Evolutionary conservation across 2,888 invertebrate species (phyloP), one percentile per base, ranked within the genome.

Genomic region (Eucera pruinosa): DNA sequence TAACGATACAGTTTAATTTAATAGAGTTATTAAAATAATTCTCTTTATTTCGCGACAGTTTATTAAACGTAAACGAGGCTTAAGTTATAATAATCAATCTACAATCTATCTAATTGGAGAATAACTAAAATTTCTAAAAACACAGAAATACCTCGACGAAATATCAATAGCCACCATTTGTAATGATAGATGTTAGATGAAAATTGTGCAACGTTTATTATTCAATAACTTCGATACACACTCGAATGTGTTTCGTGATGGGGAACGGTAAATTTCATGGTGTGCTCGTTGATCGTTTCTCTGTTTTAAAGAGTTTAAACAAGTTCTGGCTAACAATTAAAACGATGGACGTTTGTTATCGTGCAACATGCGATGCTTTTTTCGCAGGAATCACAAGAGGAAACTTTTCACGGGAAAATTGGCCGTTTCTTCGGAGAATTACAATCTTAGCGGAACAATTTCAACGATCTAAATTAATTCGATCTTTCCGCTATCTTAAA

Each of bases 321-420:
- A 58, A 48, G 48, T 36, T 58, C 39, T 15, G 48, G 20, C 58
- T 15, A 39, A 30, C 48, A 48, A 48, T 48, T 58, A 30, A 41
- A 23, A 39, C 36, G 36, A 60, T 62, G 64, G 27, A 70, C 18
- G 45, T 65, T 43, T 70, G 70, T 70, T 55, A 66, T 47, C 66
- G 36, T 36, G 9, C 13, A 27, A 30, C 66, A 57, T 55, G 66
- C 66, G 47, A 66, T 33, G 45, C 36, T 61, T 25, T n/a, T n/a
- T 20, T 13, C 33, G 20, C n/a, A n/a, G n/a, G 20, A 11, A 27
- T 18, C 25, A 23, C 52, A 2, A 2, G 20, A 30, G 7, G 18
- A 13, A 55, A 66, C 45, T 36, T 64, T 54, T 20, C 27, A 5
- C 55, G 9, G 13, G 9, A n/a, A 11, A 39, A 25, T 15, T 47